Evolutionary conservation across 2,113 vertebrate genomes (phyloP).

Genomic region (Xerus inauris): DNA sequence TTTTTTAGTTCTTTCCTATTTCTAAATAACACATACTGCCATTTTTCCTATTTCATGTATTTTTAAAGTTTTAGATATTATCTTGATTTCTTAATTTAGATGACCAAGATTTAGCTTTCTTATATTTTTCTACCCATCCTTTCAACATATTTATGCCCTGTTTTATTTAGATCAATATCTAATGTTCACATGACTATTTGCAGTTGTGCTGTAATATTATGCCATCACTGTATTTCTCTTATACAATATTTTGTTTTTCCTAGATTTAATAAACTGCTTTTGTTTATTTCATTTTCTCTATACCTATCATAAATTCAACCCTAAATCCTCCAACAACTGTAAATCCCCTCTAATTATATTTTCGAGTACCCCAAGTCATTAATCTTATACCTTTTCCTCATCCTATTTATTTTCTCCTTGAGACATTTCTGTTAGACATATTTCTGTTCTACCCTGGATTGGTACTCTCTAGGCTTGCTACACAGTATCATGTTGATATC

Average conservation of each 20-base stretch:
- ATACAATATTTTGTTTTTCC: background rate
- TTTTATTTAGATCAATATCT: background rate
- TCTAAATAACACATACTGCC: background rate
- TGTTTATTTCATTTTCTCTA: background rate
- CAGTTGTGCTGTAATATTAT: background rate
- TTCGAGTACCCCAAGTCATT: background rate
- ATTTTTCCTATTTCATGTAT: background rate
- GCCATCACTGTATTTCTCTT: background rate
- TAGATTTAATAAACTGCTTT: background rate
- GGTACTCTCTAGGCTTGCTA: background rate
- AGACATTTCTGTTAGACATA: background rate
- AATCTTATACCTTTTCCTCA: background rate
- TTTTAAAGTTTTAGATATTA: constrained; percentile 10
- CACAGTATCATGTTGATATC: background rate
- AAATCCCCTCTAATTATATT: background rate
- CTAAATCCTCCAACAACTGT: background rate
- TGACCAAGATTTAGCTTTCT: background rate
- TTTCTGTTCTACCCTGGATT: background rate
- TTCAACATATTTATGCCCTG: background rate
- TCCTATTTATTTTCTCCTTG: background rate
- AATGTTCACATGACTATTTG: background rate
- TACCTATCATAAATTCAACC: background rate
- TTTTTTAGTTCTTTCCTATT: constrained; percentile 15
- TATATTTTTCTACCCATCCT: background rate
- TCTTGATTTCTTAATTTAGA: constrained; percentile 19